Evolutionary conservation across 1,140 invertebrate genomes (phyloP).

Genomic region (Zaprionus lachaisei): DNA sequence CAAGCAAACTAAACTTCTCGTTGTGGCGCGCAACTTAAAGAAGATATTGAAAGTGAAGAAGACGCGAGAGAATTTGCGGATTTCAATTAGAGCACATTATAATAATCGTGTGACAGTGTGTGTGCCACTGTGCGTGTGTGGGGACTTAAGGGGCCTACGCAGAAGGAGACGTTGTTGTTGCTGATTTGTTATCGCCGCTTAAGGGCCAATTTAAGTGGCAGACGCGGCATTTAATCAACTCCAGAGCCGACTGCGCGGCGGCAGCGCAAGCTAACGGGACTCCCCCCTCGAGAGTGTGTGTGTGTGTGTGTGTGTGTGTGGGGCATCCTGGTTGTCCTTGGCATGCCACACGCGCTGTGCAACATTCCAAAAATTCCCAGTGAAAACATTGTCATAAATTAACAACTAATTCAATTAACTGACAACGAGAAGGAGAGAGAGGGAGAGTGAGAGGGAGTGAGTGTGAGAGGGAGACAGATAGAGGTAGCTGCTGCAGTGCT

Average conservation of each 20-base stretch:
- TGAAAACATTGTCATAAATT: constrained; percentile 80
- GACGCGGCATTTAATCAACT: constrained; percentile 63
- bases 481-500: constrained; percentile 41
- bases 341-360: constrained; percentile 15
- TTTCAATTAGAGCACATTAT: background rate
- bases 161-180: background rate
- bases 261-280: background rate
- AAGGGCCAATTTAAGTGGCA: constrained; percentile 70
- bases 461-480: too few relatives aligned
- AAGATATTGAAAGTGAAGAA: background rate
- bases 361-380: constrained; percentile 72
- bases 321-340: constrained; percentile 12
- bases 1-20: background rate
- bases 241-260: constrained; percentile 11
- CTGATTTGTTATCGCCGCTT: constrained; percentile 62
- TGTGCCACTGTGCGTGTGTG: constrained; percentile 10
- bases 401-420: constrained; percentile 83
- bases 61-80: background rate
- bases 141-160: constrained; percentile 5
- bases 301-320: too few relatives aligned
- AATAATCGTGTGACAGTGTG: background rate
- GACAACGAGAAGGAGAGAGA: background rate
- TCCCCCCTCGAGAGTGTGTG: too few relatives aligned
- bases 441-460: too few relatives aligned
- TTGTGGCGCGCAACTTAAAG: constrained; percentile 27